A percentile compares a stretch with the other conserved stretches of the same genome.
Evolutionary conservation across 2,888 invertebrate species (phyloP).

Genomic region (Blastobasis lacticolella): DNA sequence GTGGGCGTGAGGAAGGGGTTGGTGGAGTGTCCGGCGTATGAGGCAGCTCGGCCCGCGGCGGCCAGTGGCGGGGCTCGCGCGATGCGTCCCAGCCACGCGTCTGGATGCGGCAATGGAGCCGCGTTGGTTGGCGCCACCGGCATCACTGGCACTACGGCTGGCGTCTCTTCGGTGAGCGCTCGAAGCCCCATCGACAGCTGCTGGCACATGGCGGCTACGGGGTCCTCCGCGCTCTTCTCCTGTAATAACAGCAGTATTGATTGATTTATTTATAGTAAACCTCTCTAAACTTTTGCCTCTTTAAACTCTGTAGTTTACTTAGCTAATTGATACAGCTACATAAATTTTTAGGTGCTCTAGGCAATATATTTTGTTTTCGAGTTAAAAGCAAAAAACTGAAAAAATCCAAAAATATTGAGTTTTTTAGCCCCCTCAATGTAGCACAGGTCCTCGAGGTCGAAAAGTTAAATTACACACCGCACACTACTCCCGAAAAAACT

Average conservation of each 20-base stretch:
- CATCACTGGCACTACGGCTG: slow-evolving; percentile 18
- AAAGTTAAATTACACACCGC: no score
- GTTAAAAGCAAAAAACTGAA: no score
- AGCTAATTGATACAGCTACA: no score
- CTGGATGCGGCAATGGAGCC: slow-evolving; percentile 81
- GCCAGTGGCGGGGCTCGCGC: slow-evolving; percentile 72
- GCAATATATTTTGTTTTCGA: no score
- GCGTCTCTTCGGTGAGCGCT: slow-evolving; percentile 76
- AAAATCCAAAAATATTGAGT: no score
- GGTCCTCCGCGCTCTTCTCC: slow-evolving; percentile 38
- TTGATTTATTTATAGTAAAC: no score
- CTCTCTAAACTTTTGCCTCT: no score
- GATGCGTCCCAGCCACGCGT: slow-evolving; percentile 88
- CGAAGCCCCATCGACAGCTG: slow-evolving; percentile 84
- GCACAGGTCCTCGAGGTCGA: no score
- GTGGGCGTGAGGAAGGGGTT: slow-evolving; percentile 38
- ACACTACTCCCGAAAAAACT: no score
- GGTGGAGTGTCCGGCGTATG: slow-evolving; percentile 45
- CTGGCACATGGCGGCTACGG: slow-evolving; percentile 86
- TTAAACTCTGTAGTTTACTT: no score
- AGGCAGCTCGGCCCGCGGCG: slow-evolving; percentile 47
- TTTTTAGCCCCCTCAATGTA: no score
- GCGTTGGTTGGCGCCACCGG: slow-evolving; percentile 33
- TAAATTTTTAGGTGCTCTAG: no score
- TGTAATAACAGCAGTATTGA: slow-evolving; percentile 7